Evolutionary conservation across 2,888 invertebrate genomes (phyloP).

Genomic region (Desoria tigrina): DNA sequence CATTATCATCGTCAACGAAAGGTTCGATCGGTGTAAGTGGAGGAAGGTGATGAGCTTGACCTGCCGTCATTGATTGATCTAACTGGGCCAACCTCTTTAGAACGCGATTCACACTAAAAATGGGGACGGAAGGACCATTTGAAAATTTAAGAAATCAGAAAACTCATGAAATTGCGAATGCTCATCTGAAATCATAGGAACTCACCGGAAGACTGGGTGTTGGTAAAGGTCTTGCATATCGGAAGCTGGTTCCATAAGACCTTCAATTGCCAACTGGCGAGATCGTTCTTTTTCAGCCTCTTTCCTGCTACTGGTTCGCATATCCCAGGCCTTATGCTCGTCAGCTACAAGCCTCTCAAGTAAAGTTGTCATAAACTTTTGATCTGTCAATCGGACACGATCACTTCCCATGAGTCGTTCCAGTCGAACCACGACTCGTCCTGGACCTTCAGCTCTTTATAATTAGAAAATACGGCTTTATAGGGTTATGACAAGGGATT

Average conservation of each 20-base stretch:
- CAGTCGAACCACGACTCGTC: conserved; percentile 58
- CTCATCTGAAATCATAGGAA: not conserved
- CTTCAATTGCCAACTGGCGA: conserved; percentile 49
- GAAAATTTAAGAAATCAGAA: no score
- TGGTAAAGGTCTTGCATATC: conserved; percentile 50
- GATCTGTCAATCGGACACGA: conserved; percentile 68
- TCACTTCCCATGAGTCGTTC: conserved; percentile 72
- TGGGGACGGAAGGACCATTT: no score
- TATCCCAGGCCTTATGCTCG: conserved; percentile 66
- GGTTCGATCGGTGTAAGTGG: conserved; percentile 36
- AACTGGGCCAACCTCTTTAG: conserved; percentile 40
- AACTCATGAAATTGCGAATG: no score
- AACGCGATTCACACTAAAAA: conserved; percentile 47
- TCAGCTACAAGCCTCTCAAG: conserved; percentile 67
- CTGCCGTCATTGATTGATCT: conserved; percentile 25
- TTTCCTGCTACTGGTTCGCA: conserved; percentile 67
- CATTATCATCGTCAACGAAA: conserved; percentile 28
- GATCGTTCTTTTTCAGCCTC: conserved; percentile 54
- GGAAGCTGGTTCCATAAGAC: conserved; percentile 46
- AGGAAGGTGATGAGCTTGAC: conserved; percentile 24
- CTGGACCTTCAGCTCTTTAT: conserved; percentile 43
- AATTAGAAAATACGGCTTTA: no score
- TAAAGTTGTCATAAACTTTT: conserved; percentile 68
- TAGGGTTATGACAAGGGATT: not conserved
- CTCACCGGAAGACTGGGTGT: conserved; percentile 50